Percentiles rank a stretch among this genome's conserved stretches.
Conservation (phyloP, 2,113 vertebrate species). For the Gymnocephalus cernua region DNA sequence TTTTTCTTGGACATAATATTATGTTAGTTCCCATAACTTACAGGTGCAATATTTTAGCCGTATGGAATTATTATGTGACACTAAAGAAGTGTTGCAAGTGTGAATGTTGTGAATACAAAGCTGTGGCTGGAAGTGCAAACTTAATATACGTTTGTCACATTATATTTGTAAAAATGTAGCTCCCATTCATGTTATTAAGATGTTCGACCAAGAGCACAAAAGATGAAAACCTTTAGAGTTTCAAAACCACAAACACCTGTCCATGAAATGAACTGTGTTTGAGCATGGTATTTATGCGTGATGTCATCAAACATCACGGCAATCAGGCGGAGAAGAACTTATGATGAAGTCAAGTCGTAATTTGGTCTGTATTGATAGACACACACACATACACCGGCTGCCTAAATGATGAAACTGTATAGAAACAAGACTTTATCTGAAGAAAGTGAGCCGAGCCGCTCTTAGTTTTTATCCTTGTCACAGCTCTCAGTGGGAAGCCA, state of each 20-base stretch:
- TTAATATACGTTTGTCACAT: too few relatives aligned
- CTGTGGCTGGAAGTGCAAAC: not conserved
- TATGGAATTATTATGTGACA: not conserved
- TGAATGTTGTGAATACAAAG: not conserved
- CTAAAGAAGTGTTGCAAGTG: not conserved
- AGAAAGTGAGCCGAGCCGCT: slow-evolving; percentile 46
- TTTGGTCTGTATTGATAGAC: not conserved
- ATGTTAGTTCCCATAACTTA: not conserved
- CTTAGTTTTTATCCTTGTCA: slow-evolving; percentile 70
- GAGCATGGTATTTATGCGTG: not conserved
- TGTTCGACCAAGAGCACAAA: not conserved
- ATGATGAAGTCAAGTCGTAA: not conserved
- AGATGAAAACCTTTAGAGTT: not conserved
- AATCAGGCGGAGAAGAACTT: not conserved
- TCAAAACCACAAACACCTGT: not conserved
- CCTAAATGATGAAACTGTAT: slow-evolving; percentile 62
- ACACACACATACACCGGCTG: slow-evolving; percentile 1
- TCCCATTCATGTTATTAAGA: not conserved
- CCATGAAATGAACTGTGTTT: not conserved
- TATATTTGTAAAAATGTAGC: not conserved
- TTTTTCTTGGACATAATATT: not conserved
- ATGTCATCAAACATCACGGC: not conserved
- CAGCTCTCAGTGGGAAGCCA: slow-evolving; percentile 71
- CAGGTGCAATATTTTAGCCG: not conserved
- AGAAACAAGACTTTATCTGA: slow-evolving; percentile 59